A percentile compares a stretch with the other conserved stretches of the same genome.
Evolutionary conservation across 2,113 vertebrate genomes (phyloP).

Genomic region (Trogon surrucura): DNA sequence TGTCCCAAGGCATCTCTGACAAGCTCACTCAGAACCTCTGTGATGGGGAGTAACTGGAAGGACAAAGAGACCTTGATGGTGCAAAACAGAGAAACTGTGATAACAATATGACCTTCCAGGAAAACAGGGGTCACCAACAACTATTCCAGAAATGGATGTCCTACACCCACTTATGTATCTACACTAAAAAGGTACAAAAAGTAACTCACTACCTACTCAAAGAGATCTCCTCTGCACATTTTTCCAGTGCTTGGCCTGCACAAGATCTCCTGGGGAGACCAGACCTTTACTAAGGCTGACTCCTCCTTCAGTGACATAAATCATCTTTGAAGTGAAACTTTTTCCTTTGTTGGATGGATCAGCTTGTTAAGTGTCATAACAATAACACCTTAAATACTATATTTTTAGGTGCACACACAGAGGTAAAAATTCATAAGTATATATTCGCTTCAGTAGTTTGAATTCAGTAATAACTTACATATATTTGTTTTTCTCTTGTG

Average conservation of each 20-base stretch:
- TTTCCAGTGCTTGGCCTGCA: not conserved
- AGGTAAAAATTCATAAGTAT: not conserved
- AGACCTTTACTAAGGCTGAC: not conserved
- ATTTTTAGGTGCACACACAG: rapidly evolving
- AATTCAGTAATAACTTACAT: not conserved
- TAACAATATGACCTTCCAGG: not conserved
- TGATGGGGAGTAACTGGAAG: not conserved
- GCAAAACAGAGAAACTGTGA: not conserved
- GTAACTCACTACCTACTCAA: not conserved
- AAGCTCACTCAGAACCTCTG: not conserved
- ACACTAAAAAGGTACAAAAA: not conserved
- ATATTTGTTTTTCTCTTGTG: not conserved
- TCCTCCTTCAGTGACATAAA: rapidly evolving
- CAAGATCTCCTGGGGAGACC: not conserved
- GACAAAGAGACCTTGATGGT: not conserved
- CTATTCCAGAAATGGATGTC: no score
- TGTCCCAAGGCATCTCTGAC: not conserved
- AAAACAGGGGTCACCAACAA: not conserved
- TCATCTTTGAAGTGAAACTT: not conserved
- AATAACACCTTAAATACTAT: not conserved
- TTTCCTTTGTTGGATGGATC: rapidly evolving
- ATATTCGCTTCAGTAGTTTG: not conserved
- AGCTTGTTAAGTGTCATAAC: not conserved
- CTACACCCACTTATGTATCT: no score
- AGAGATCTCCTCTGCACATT: not conserved